Evolutionary conservation across 2,888 invertebrate genomes (phyloP).

Genomic region (Drosophila mettleri): DNA sequence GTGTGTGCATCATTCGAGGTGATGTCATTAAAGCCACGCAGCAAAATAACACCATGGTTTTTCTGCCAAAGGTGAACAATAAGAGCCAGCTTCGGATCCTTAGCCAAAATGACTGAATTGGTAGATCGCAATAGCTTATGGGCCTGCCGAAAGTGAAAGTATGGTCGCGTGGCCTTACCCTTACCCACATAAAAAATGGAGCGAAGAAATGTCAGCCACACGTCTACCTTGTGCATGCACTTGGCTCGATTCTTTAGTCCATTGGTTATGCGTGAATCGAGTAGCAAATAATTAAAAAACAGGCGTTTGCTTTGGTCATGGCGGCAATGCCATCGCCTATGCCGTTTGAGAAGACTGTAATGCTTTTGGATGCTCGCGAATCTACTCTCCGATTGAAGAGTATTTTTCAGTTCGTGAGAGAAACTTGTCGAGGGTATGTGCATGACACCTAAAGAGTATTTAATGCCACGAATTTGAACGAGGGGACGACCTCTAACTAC

Average conservation of each 20-base stretch:
- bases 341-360: constrained; percentile 22
- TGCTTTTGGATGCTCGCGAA: constrained; percentile 31
- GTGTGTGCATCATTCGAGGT: constrained; percentile 96
- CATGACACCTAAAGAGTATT: constrained; percentile 46
- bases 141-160: constrained; percentile 86
- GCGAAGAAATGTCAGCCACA: constrained; percentile 91
- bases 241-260: constrained; percentile 29
- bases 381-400: constrained; percentile 50
- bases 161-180: constrained; percentile 94
- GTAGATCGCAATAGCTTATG: constrained; percentile 36
- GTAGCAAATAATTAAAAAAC: constrained; percentile 65
- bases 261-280: constrained; percentile 64
- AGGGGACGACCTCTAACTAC: not conserved
- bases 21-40: constrained; percentile 94
- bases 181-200: constrained; percentile 98
- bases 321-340: constrained; percentile 42
- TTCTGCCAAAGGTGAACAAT: constrained; percentile 95
- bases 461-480: constrained; percentile 39
- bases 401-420: constrained; percentile 52
- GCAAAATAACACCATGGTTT: constrained; percentile 92
- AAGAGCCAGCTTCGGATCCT: constrained; percentile 88
- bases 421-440: constrained; percentile 44
- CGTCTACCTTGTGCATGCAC: constrained; percentile 84
- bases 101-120: constrained; percentile 40
- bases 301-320: constrained; percentile 30